Percentiles rank a stretch among this genome's conserved stretches.
Conservation (phyloP, 1,140 invertebrate genomes). For the Antheraea pernyi region DNA sequence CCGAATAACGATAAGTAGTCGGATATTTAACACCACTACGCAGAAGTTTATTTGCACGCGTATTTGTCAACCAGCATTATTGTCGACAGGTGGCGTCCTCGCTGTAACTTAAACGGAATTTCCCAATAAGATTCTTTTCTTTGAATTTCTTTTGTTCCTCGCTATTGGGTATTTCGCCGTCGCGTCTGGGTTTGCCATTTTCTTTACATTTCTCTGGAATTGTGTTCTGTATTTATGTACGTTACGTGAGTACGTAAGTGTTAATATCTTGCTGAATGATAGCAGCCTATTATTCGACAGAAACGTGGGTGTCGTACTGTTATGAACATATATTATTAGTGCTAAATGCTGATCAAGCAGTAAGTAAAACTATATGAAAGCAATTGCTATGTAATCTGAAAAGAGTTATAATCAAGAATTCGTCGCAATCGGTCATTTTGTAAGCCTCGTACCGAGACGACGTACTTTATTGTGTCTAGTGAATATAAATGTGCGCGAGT, state of each 20-base stretch:
- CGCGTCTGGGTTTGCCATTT: not conserved
- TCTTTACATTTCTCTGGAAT: not conserved
- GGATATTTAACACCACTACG: not conserved
- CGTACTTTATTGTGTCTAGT: too few relatives aligned
- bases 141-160: not conserved
- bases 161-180: not conserved
- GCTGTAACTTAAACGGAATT: slow-evolving; percentile 4
- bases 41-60: slow-evolving; percentile 6
- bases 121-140: slow-evolving; percentile 6
- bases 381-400: too few relatives aligned
- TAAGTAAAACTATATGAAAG: too few relatives aligned
- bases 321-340: too few relatives aligned
- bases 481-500: too few relatives aligned
- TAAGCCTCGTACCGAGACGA: too few relatives aligned
- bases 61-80: slow-evolving; percentile 4
- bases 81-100: slow-evolving; percentile 12
- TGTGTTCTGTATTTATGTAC: not conserved
- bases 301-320: too few relatives aligned
- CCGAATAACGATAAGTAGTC: not conserved
- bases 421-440: too few relatives aligned
- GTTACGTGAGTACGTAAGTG: not conserved
- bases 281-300: too few relatives aligned
- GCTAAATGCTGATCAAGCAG: too few relatives aligned
- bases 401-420: too few relatives aligned
- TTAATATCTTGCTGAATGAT: not conserved